Conservation (phyloP, 1,140 invertebrate genomes). For the Trichoplusia ni region DNA sequence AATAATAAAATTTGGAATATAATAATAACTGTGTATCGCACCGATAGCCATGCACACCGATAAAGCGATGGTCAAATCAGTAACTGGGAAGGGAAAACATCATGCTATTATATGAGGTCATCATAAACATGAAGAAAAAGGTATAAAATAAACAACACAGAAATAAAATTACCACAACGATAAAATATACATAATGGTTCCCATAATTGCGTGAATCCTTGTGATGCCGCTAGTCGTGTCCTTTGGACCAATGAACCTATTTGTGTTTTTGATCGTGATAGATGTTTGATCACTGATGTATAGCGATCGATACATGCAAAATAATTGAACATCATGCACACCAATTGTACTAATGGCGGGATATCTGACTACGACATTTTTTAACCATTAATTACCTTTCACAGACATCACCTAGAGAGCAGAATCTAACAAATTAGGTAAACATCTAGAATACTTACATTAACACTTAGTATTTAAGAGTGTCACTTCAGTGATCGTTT, state of each 20-base stretch:
- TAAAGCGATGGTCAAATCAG: constrained; percentile 54
- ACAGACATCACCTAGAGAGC: constrained; percentile 56
- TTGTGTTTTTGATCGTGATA: constrained; percentile 37
- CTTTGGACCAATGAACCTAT: constrained; percentile 36
- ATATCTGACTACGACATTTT: constrained; percentile 49
- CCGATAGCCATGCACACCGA: constrained; percentile 75
- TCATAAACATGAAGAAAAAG: constrained; percentile 43
- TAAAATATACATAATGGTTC: constrained; percentile 37
- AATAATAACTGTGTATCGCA: constrained; percentile 52
- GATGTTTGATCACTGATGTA: constrained; percentile 35
- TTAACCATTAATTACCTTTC: constrained; percentile 55
- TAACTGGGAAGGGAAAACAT: constrained; percentile 44
- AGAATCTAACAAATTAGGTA: constrained; percentile 49
- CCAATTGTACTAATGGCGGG: constrained; percentile 41
- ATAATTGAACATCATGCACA: constrained; percentile 49
- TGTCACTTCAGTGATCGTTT: constrained; percentile 3
- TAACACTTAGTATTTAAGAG: constrained; percentile 23
- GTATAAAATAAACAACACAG: constrained; percentile 46
- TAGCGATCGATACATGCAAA: constrained; percentile 48
- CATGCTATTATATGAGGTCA: constrained; percentile 77
- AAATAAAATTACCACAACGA: constrained; percentile 58
- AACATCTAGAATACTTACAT: constrained; percentile 23
- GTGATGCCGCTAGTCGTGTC: constrained; percentile 37
- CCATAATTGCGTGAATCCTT: constrained; percentile 35
- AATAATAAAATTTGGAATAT: constrained; percentile 61